These are phyloP conservation scores for Ricordea florida DNA, from an alignment of 92 coral and sea anemone species.

Conservation along the genomic window DNA sequence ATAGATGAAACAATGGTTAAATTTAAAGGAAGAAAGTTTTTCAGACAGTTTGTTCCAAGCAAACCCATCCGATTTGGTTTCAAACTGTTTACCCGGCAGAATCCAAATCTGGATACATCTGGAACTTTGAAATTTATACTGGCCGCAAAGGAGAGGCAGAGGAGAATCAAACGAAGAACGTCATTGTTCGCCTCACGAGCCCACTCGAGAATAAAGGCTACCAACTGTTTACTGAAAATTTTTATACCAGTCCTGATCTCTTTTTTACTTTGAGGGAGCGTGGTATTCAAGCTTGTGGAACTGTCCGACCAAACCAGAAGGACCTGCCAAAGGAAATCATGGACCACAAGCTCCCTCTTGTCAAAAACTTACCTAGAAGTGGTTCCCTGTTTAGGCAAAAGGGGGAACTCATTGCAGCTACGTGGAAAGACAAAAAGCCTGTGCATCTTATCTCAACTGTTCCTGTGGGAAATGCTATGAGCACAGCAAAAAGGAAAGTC, in stretches of 20 bases:
- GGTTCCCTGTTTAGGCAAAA: slow-evolving; percentile 36
- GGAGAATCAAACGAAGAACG: slow-evolving; percentile 5
- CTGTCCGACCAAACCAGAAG: slow-evolving; percentile 29
- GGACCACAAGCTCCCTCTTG: slow-evolving; percentile 19
- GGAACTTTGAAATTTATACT: slow-evolving; percentile 35
- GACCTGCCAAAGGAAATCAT: slow-evolving; percentile 34
- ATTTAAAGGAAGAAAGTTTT: slow-evolving; percentile 34
- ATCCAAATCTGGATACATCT: slow-evolving; percentile 37
- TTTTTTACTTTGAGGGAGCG: slow-evolving; percentile 20
- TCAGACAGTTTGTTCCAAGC: slow-evolving; percentile 44
- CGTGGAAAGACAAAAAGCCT: slow-evolving; percentile 61
- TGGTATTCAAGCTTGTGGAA: slow-evolving; percentile 45
- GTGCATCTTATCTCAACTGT: slow-evolving; percentile 18
- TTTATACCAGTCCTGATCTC: slow-evolving; percentile 24
- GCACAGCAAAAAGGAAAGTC: background rate
- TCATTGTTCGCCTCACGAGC: slow-evolving; percentile 25
- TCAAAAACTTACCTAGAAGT: slow-evolving; percentile 14
- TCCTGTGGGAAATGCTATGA: slow-evolving; percentile 1
- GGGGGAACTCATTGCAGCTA: slow-evolving; percentile 12
- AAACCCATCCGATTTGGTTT: slow-evolving; percentile 56
- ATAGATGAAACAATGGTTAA: slow-evolving; percentile 49
- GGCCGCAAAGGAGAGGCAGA: slow-evolving; percentile 27
- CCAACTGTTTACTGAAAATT: slow-evolving; percentile 44
- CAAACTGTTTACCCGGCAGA: slow-evolving; percentile 39
- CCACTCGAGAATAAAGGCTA: slow-evolving; percentile 31